Percentiles rank a stretch among this genome's conserved stretches.
phyloP scores from a whole-genome alignment of 2,888 invertebrate genomes.

The Omphaloscelis lunosa region DNA sequence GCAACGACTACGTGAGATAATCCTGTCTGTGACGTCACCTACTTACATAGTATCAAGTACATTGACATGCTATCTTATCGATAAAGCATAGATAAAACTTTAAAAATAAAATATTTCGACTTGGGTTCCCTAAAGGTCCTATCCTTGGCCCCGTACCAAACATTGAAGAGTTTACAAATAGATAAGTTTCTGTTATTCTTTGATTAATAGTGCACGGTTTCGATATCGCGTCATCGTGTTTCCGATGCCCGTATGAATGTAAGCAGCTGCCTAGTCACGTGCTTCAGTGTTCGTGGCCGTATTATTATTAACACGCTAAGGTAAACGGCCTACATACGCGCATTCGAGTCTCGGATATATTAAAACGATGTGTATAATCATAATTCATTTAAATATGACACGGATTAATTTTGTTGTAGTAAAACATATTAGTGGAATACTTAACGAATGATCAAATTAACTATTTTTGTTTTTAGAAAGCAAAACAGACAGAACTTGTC shows the following conservation, averaged over 20 bases:
- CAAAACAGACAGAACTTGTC: neutral
- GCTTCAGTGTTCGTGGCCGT: slow-evolving; percentile 54
- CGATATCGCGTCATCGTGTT: slow-evolving; percentile 59
- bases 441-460: slow-evolving; percentile 5
- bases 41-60: slow-evolving; percentile 19
- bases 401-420: slow-evolving; percentile 33
- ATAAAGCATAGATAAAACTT: slow-evolving; percentile 25
- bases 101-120: slow-evolving; percentile 20
- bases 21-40: slow-evolving; percentile 34
- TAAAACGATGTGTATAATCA: slow-evolving; percentile 21
- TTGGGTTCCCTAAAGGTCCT: slow-evolving; percentile 46
- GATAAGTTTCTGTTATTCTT: slow-evolving; percentile 46
- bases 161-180: slow-evolving; percentile 11
- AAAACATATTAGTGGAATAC: slow-evolving; percentile 37
- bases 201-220: slow-evolving; percentile 48
- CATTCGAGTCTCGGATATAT: slow-evolving; percentile 45
- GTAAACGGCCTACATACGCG: slow-evolving; percentile 66
- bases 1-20: slow-evolving; percentile 48
- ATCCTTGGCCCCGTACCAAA: slow-evolving; percentile 47
- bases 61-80: slow-evolving; percentile 43
- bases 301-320: slow-evolving; percentile 66
- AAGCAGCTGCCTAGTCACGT: slow-evolving; percentile 64
- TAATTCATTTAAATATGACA: slow-evolving; percentile 37
- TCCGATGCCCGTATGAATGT: slow-evolving; percentile 56
- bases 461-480: slow-evolving; percentile 45